Base-by-base conservation (phyloP, 2,113 vertebrate genomes). In the Misgurnus mizolepis region DNA sequence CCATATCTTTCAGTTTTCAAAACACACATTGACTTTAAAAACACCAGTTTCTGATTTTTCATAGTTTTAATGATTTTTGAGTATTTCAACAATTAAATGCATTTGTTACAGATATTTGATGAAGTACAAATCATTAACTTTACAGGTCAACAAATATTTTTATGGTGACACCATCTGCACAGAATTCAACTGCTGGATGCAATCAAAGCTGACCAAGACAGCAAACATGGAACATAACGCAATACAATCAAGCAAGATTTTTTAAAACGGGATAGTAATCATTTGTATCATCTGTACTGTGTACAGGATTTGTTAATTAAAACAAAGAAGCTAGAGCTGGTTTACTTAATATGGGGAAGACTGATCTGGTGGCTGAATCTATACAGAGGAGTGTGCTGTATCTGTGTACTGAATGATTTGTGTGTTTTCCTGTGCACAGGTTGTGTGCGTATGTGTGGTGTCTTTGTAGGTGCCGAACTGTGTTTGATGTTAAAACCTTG, bases 121-220 rank as follows among this genome's bases (percentile, higher is more conserved):
- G 7, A 4, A 41, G 10, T 77, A 50, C 65, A 9, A 41, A 55
- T 67, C 73, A 1, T 43, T 40, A 1, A 67, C 18, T 77, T 17
- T 68, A 34, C 85, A 93, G 92, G 76, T 85, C 89, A 27, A 1
- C 67, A 2, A 93, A 92, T 71, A 86, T 80, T 76, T 88, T 90
- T 50, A 40, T 67, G 0, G 8, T 86, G 4, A 17, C 92, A 43
- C 84, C 91, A 9, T 81, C 86, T 7, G 94, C 93, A 90, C 89
- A 86, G 53, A 90, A 92, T 87, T 81, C 93, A 18, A 92, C 96
- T 58, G 1, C 93, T 77, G 95, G 93, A 67, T 95, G 97, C 83
- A 98, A 98, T 98, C 91, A 98, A 98, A 93, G 95, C 94, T 76
- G 98, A 84, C 39, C 80, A 85, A 84, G 86, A 90, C 61, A 67